Evolutionary conservation across 2,888 invertebrate genomes (phyloP), one percentile per base, ranked within the genome.

Genomic region (Metallyticus violacea): DNA sequence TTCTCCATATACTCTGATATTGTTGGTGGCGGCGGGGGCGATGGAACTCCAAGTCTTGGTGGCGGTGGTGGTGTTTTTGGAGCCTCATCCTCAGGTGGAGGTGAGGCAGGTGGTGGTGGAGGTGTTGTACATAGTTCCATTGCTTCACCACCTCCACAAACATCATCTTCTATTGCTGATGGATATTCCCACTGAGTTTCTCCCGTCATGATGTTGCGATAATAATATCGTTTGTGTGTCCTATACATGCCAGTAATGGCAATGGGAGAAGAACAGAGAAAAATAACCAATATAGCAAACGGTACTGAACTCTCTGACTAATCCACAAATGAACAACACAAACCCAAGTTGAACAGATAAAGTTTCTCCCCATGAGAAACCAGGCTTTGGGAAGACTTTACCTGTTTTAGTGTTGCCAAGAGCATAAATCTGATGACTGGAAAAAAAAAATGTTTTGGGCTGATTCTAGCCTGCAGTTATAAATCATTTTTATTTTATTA

Each of bases 141-240:
- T 15, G 86, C 88, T 27, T 85, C 87, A 29, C 86, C 88, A 76
- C 87, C 88, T 25, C 87, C 87, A 26, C 80, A 83, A 7, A 84
- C 82, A 79, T 83, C 86, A 22, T 85, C 84, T 62, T 86, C 86
- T n/a, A 62, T 76, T 9, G n/a, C 79, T 40, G 76, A 62, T 6
- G 94, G 94, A 91, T 93, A 95, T 89, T 94, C 94, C 95, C 95
- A 95, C 90, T 94, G 95, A 83, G 94, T 93, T 88, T 93, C 93
- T 76, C 94, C 94, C 29, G 93, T 94, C 88, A 91, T 90, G 88
- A 92, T 91, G 91, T 95, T 94, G 90, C 93, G 93, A 92, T 95
- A 95, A 93, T 93, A 95, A 92, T 95, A 95, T 89, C 95, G 93
- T 92, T 94, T 94, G 93, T 94, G 93, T 89, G 93, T 92, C 92